phyloP scores from a whole-genome alignment of 2,888 invertebrate species.

The Sepioteuthis lessoniana region DNA sequence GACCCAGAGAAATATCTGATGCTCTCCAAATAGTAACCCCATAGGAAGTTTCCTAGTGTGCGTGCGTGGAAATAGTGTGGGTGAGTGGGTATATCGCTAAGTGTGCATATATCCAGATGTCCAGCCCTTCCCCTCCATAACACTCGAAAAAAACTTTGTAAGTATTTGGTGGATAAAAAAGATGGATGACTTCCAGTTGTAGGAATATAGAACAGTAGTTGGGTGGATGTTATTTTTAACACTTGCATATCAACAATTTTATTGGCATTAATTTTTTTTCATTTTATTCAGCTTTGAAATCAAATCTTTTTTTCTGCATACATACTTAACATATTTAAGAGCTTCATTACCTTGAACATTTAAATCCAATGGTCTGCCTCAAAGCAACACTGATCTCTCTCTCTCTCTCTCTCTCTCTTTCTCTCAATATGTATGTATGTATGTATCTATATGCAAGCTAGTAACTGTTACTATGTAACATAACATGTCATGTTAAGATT shows the following conservation, averaged over 20 bases:
- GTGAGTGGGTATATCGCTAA: background rate
- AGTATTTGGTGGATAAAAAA: background rate
- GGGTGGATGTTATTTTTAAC: background rate
- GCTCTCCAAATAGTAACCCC: conserved; percentile 21
- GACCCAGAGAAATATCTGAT: conserved; percentile 2
- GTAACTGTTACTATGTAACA: too few relatives aligned
- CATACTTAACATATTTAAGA: background rate
- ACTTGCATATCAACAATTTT: background rate
- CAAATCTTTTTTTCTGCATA: background rate
- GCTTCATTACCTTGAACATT: background rate
- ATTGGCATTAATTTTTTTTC: background rate
- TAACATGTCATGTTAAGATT: too few relatives aligned
- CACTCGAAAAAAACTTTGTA: background rate
- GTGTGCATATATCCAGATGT: conserved; percentile 21
- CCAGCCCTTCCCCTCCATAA: background rate
- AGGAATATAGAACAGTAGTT: background rate
- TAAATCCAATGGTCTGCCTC: background rate
- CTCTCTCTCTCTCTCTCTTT: too few relatives aligned
- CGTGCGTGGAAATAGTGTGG: background rate
- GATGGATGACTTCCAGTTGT: conserved; percentile 33
- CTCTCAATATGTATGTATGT: too few relatives aligned
- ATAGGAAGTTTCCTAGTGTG: background rate
- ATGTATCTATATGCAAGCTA: too few relatives aligned
- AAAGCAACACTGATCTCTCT: too few relatives aligned
- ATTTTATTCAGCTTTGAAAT: background rate